Evolutionary conservation across 2,797 vertebrate genomes (phyloP).

Genomic region (Cygnus olor): DNA sequence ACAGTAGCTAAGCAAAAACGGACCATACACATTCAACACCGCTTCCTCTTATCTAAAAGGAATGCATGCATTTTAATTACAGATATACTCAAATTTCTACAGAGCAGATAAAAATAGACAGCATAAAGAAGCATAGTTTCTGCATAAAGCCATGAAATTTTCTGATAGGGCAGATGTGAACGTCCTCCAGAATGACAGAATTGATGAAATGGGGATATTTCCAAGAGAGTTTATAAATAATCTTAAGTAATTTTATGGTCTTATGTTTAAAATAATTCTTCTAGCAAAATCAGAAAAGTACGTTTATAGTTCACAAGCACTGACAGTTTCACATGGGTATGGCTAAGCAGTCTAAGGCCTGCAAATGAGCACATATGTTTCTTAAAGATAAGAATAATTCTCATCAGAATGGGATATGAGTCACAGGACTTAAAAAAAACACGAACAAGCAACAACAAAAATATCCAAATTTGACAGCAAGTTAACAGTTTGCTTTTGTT

Average conservation of each 20-base stretch:
- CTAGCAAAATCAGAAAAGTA: neutral
- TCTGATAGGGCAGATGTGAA: neutral
- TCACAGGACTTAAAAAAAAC: neutral
- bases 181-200: neutral
- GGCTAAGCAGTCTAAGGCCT: neutral
- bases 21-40: neutral
- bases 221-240: neutral
- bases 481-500: neutral
- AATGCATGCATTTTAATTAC: neutral
- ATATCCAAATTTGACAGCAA: neutral
- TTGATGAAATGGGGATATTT: neutral
- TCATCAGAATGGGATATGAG: neutral
- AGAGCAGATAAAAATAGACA: neutral
- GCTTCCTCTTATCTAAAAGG: neutral
- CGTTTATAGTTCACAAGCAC: neutral
- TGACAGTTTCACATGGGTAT: neutral
- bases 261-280: neutral
- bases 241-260: neutral
- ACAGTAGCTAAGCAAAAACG: neutral
- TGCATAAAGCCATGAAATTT: neutral
- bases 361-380: conserved; percentile 18
- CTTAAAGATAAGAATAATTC: conserved; percentile 50
- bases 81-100: neutral
- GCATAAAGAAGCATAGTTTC: neutral
- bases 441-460: neutral